Conservation (phyloP, 2,113 vertebrate species). For the Ceyx margarethae region DNA sequence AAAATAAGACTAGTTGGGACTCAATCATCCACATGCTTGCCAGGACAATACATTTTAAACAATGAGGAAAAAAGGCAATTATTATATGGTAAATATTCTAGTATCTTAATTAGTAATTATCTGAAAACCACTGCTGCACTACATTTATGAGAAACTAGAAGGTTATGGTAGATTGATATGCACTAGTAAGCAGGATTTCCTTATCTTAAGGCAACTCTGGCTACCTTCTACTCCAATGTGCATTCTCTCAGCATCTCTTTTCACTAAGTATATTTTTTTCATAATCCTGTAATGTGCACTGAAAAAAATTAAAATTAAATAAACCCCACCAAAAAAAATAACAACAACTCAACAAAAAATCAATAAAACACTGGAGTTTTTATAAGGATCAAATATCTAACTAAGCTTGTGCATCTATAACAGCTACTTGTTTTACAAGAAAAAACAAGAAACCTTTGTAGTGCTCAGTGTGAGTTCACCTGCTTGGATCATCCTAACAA, state of each 20-base stretch:
- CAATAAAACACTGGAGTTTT: background rate
- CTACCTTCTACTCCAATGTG: background rate
- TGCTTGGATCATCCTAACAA: background rate
- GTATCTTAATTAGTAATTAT: background rate
- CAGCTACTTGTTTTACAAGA: background rate
- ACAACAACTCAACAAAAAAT: background rate
- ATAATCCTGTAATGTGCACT: background rate
- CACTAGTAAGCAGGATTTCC: background rate
- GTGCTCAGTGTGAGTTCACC: background rate
- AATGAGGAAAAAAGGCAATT: background rate
- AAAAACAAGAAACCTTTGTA: background rate
- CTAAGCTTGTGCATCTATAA: background rate
- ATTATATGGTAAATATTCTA: background rate
- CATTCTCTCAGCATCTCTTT: background rate
- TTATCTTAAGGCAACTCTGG: background rate
- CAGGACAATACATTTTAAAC: background rate
- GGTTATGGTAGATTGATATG: accelerated
- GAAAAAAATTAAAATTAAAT: background rate
- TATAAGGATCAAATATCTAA: background rate
- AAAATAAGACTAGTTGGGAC: background rate
- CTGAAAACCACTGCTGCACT: background rate
- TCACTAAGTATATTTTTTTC: background rate
- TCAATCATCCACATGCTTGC: background rate
- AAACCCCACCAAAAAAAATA: background rate
- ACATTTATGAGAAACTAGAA: background rate